Conservation (phyloP, 2,888 invertebrate genomes). For the Busseola fusca region DNA sequence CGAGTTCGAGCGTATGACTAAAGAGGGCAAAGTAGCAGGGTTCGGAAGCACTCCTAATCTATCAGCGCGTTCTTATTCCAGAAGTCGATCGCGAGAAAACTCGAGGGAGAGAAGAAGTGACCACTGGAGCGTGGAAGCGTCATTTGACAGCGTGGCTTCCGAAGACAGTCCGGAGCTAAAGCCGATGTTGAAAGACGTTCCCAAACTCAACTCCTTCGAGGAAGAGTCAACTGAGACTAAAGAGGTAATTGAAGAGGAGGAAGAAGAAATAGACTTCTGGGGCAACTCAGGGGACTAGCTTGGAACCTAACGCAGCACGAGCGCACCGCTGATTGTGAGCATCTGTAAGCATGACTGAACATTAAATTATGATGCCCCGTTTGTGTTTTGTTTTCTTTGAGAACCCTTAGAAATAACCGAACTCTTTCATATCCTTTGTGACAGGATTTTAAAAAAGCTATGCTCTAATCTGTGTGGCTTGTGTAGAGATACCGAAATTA, state of each 20-base stretch:
- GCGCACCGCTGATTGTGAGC: slow-evolving; percentile 72
- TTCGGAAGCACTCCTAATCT: slow-evolving; percentile 86
- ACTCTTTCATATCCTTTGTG: slow-evolving; percentile 69
- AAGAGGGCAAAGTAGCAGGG: slow-evolving; percentile 67
- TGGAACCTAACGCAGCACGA: slow-evolving; percentile 74
- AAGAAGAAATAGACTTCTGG: slow-evolving; percentile 81
- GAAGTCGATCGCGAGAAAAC: slow-evolving; percentile 86
- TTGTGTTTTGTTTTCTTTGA: slow-evolving; percentile 78
- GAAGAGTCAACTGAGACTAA: slow-evolving; percentile 79
- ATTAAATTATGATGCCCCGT: slow-evolving; percentile 81
- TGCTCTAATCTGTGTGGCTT: slow-evolving; percentile 82
- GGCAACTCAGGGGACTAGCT: slow-evolving; percentile 82
- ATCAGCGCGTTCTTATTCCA: slow-evolving; percentile 87
- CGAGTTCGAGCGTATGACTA: slow-evolving; percentile 85
- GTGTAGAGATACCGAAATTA: slow-evolving; percentile 43
- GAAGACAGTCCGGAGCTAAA: slow-evolving; percentile 69
- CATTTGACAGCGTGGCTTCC: slow-evolving; percentile 68
- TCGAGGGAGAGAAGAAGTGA: slow-evolving; percentile 81
- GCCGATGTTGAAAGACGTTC: slow-evolving; percentile 73
- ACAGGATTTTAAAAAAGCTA: slow-evolving; percentile 69
- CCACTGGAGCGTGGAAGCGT: slow-evolving; percentile 74
- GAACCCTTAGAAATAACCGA: slow-evolving; percentile 64
- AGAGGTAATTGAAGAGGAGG: slow-evolving; percentile 84
- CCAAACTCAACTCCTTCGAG: slow-evolving; percentile 82
- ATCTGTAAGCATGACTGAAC: slow-evolving; percentile 86